Evolutionary conservation across 2,113 vertebrate genomes (phyloP), one percentile per base, ranked within the genome.

Genomic region (Pampusana beccarii): DNA sequence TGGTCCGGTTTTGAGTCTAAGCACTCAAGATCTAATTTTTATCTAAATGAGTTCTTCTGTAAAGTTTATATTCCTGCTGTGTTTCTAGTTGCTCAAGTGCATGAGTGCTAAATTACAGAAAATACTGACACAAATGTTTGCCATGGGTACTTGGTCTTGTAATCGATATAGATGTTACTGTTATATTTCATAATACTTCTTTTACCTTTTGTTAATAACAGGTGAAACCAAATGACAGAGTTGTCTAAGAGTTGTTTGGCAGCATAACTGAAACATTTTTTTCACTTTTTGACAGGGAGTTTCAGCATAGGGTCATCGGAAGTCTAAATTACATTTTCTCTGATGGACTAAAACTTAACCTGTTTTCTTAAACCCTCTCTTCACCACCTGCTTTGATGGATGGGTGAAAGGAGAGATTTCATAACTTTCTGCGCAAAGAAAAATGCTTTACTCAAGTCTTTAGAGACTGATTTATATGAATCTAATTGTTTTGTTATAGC

Each of bases 401-500:
- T 86, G 28, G 36, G 33, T 78, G 25, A 64, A 92, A 79, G 31
- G 57, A 84, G 38, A 92, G 84, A 91, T 81, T 84, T 84, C 26
- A 26, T 81, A 78, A 72, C 65, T 67, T 95, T 88, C 57, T 72
- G 28, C 29, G 31, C 34, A 93, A 81, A 92, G n/a, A 88, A 78
- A 73, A 88, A 80, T 69, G 6, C 33, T 91, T 93, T 88, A 50
- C 53, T 78, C 42, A 80, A 53, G 48, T 50, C 53, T 90, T 78
- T 69, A 84, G 72, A 92, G 69, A 80, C 72, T 78, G 34, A 84
- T 96, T 95, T 92, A 50, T 93, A 85, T 42, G 13, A 91, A 69
- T 79, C 36, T 94, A 94, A 96, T 96, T 95, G 88, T 79, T 96
- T 96, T 89, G 65, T 94, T 94, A 75, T 60, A 91, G 61, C 28